Conservation (phyloP, 2,797 vertebrate genomes). For the Hemibagrus guttatus region DNA sequence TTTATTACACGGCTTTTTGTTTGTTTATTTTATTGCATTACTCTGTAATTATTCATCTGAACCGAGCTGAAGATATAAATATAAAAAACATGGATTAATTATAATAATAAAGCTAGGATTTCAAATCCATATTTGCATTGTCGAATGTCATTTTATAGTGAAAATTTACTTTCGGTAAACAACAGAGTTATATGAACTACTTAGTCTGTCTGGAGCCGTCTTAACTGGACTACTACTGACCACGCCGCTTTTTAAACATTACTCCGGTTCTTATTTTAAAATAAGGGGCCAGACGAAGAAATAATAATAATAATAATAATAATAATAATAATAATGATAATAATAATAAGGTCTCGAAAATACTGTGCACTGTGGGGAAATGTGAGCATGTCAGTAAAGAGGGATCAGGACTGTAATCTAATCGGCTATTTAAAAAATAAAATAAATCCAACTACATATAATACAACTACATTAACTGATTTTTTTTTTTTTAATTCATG, state of each 20-base stretch:
- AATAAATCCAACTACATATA: background rate
- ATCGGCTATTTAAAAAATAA: background rate
- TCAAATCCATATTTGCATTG: background rate
- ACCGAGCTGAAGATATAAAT: background rate
- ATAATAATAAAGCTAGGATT: background rate
- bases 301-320: background rate
- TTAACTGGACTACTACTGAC: background rate
- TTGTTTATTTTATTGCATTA: background rate
- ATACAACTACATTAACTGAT: background rate
- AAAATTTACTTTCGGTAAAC: background rate
- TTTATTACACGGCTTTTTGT: background rate
- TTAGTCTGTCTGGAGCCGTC: background rate
- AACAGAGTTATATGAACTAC: background rate
- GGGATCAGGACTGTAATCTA: background rate
- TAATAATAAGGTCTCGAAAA: background rate
- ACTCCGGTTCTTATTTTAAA: background rate
- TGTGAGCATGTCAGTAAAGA: background rate
- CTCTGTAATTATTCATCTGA: background rate
- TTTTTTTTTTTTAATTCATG: background rate
- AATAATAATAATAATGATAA: background rate
- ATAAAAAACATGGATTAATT: too few relatives aligned
- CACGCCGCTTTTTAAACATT: background rate
- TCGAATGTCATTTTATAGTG: background rate
- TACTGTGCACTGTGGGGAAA: background rate
- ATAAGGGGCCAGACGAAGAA: background rate